Evolutionary conservation across 2,113 vertebrate species (phyloP).

Genomic region (Zosterops pallidus): DNA sequence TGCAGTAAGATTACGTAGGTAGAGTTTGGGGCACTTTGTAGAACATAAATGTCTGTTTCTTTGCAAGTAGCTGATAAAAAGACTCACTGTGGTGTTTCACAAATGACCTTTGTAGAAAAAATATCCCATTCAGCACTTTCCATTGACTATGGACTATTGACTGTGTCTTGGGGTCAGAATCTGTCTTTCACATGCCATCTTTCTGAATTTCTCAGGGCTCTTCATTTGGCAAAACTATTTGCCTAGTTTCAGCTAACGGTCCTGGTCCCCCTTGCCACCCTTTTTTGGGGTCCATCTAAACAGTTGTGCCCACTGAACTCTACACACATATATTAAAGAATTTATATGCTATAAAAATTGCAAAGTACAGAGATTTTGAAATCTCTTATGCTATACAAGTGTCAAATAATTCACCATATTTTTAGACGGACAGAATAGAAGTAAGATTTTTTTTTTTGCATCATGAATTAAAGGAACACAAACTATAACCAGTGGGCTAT

Average conservation of each 20-base stretch:
- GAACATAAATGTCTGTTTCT: neutral
- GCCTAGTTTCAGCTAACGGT: neutral
- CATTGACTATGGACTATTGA: neutral
- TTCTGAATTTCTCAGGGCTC: neutral
- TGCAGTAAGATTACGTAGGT: neutral
- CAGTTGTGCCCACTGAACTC: neutral
- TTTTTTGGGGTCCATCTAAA: neutral
- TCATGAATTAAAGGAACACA: neutral
- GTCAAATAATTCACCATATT: neutral
- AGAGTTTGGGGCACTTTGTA: neutral
- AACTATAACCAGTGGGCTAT: neutral
- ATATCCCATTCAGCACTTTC: neutral
- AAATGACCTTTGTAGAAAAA: neutral
- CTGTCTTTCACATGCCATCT: neutral
- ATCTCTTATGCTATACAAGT: neutral
- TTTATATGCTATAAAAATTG: neutral
- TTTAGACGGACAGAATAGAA: neutral
- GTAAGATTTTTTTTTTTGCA: neutral
- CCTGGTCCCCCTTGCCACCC: rapidly evolving
- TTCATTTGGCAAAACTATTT: neutral
- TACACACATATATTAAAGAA: neutral
- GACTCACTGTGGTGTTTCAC: neutral
- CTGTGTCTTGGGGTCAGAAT: neutral
- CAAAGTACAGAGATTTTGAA: neutral
- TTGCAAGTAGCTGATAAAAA: neutral